These are phyloP conservation scores for Crocuta crocuta DNA, from an alignment of 2,113 vertebrate species.

Conservation along the genomic window DNA sequence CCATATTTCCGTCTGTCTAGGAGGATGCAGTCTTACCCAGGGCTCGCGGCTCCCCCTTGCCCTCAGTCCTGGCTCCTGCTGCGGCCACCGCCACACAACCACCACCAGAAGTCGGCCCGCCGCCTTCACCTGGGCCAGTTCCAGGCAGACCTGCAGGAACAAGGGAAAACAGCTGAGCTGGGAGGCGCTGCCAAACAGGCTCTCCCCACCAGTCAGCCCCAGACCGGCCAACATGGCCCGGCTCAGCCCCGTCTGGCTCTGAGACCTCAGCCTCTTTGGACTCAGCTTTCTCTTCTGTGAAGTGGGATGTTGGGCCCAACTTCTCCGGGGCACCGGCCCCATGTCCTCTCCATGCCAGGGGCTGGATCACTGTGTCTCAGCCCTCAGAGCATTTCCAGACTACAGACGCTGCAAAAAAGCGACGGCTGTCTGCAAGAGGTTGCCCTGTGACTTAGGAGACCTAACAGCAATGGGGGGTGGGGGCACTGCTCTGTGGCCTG, in stretches of 20 bases:
- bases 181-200: background rate
- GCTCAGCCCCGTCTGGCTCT: background rate
- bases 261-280: background rate
- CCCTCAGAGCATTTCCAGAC: background rate
- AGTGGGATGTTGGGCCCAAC: background rate
- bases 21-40: conserved; percentile 20
- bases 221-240: background rate
- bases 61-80: background rate
- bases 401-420: background rate
- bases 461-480: background rate
- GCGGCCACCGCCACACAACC: background rate
- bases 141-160: conserved; percentile 44
- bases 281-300: conserved; percentile 5
- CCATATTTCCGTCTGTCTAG: background rate
- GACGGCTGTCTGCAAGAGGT: background rate
- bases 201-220: background rate
- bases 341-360: background rate
- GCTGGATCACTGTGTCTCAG: background rate
- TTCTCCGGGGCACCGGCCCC: background rate
- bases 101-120: background rate
- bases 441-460: background rate
- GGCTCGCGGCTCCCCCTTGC: background rate
- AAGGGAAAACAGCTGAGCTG: conserved; percentile 51
- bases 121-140: background rate
- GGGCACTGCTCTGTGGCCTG: background rate